Base-by-base conservation (phyloP, 2,888 invertebrate species). In the Caradrina clavipalpis region DNA sequence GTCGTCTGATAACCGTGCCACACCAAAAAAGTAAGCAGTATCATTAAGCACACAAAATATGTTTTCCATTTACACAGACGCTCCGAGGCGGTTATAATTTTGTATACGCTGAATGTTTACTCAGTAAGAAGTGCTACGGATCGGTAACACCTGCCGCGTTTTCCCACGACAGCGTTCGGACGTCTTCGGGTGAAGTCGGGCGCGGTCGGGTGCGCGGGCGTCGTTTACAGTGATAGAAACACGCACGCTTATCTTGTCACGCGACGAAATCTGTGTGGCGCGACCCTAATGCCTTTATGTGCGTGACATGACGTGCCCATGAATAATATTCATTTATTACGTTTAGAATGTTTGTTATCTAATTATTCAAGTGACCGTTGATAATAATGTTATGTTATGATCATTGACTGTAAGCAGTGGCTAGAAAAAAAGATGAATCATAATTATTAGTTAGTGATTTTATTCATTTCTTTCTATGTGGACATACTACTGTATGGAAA, bases 11-110 rank as follows among this genome's bases (percentile, higher is more conserved):
- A 95, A 93, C 92, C 85, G 88, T 89, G 85, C 86, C 90, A 87
- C 86, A 93, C 94, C 94, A 95, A 95, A 95, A 95, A 95, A 93
- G 93, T 88, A 90, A 93, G 91, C 93, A 93, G 94, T 95, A 95
- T 96, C 95, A 95, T 96, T 96, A 95, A 95, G 92, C 94, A 95
- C 93, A 96, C 95, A 95, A 95, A 95, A 95, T 95, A 95, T 95
- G 95, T 96, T 95, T 95, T 94, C 94, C 95, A 96, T 95, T 96
- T 95, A 94, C 91, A 91, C 94, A 94, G 93, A 94, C 94, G 95
- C 94, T 93, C 87, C 92, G 92, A 93, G 92, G 92, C 94, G 92
- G 94, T 94, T 95, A 95, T 96, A 95, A 95, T 96, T 95, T 95
- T 94, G 95, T 95, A 95, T 94, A 94, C 92, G 93, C 86, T 91